Conservation (phyloP, 2,888 invertebrate species). For the Drosophila pseudotakahashii region DNA sequence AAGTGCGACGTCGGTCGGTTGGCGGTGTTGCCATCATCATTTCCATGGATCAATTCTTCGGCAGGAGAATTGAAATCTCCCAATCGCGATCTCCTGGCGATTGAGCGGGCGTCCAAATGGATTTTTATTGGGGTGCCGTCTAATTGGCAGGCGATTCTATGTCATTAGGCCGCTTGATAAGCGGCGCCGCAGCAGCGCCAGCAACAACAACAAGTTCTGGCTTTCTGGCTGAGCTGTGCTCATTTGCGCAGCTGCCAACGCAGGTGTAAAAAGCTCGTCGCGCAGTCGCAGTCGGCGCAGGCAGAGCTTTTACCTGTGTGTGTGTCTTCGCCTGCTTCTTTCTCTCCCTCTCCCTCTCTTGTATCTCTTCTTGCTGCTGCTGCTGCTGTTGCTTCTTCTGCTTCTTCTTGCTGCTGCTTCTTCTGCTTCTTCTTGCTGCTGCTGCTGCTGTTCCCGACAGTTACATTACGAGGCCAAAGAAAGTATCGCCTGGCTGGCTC, state of each 20-base stretch:
- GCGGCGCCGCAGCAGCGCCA: conserved; percentile 18
- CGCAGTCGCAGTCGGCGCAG: conserved; percentile 24
- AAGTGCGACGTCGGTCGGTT: conserved; percentile 51
- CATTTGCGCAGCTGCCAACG: conserved; percentile 67
- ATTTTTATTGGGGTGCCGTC: conserved; percentile 35
- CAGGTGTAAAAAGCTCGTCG: conserved; percentile 40
- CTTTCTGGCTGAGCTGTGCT: conserved; percentile 51
- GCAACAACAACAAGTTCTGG: conserved; percentile 13
- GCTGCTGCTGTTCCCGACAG: conserved; percentile 62
- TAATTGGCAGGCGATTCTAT: conserved; percentile 66
- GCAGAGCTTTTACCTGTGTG: conserved; percentile 15
- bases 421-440: conserved; percentile 10
- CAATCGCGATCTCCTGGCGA: not conserved
- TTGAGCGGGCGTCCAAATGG: conserved; percentile 18
- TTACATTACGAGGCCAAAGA: conserved; percentile 83
- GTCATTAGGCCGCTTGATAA: conserved; percentile 61
- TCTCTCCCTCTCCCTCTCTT: not conserved
- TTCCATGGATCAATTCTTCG: not conserved
- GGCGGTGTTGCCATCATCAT: conserved; percentile 5
- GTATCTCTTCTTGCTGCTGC: not conserved
- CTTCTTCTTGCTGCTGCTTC: conserved; percentile 13
- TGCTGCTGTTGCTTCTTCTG: not conserved
- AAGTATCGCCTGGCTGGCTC: conserved; percentile 80
- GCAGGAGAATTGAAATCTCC: not conserved
- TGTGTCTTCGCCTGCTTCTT: conserved; percentile 6